Evolutionary conservation across 2,797 vertebrate genomes (phyloP).

Genomic region (Enteromius trimaculatus): DNA sequence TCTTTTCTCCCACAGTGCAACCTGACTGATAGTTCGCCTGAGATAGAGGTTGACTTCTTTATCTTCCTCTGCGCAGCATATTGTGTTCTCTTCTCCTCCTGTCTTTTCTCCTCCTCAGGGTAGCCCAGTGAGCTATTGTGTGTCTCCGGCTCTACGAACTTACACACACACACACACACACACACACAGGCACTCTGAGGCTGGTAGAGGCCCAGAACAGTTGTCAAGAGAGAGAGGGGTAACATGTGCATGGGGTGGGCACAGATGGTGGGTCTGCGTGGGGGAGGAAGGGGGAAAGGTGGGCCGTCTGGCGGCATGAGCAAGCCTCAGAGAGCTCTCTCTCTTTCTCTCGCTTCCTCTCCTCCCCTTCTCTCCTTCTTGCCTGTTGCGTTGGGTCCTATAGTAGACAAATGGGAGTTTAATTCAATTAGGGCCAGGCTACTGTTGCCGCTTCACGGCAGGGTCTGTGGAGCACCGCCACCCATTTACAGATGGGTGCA

Average conservation of each 20-base stretch:
- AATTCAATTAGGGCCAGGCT: slow-evolving; percentile 93
- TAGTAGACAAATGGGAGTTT: slow-evolving; percentile 94
- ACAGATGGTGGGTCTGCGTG: slow-evolving; percentile 90
- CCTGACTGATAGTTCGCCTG: slow-evolving; percentile 38
- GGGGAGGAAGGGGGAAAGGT: slow-evolving; percentile 79
- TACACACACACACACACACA: slow-evolving; percentile 41
- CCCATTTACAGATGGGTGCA: slow-evolving; percentile 60
- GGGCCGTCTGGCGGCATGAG: slow-evolving; percentile 89
- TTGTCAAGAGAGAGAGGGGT: slow-evolving; percentile 86
- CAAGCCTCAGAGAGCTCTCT: slow-evolving; percentile 82
- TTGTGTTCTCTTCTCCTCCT: slow-evolving; percentile 47
- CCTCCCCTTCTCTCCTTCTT: slow-evolving; percentile 64
- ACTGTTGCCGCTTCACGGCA: slow-evolving; percentile 87
- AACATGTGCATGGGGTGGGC: slow-evolving; percentile 90
- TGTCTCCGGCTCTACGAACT: slow-evolving; percentile 50
- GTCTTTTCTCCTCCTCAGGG: slow-evolving; percentile 45
- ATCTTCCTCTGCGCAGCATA: slow-evolving; percentile 36
- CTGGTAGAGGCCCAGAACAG: slow-evolving; percentile 84
- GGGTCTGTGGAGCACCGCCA: slow-evolving; percentile 86
- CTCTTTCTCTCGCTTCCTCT: slow-evolving; percentile 50
- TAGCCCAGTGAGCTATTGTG: slow-evolving; percentile 54
- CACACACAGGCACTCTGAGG: slow-evolving; percentile 57
- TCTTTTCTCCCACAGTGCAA: slow-evolving; percentile 39
- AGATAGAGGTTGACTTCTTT: slow-evolving; percentile 47
- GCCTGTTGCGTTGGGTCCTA: slow-evolving; percentile 86